These are phyloP conservation scores for Myiagra hebetior DNA, from an alignment of 2,113 vertebrate species.

Conservation along the genomic window DNA sequence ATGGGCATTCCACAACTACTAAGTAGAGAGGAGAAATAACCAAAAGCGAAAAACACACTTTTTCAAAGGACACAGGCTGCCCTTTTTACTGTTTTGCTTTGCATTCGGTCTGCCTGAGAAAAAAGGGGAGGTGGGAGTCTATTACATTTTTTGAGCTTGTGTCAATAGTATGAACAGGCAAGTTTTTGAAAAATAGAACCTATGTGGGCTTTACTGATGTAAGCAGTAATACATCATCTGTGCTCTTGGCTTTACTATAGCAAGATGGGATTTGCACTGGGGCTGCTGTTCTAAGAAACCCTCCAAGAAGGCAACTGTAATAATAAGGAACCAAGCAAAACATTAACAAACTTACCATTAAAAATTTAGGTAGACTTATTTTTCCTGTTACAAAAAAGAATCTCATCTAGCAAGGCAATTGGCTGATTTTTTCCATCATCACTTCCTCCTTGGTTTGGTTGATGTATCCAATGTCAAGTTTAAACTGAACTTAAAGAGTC, in stretches of 20 bases:
- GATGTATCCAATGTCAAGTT: not conserved
- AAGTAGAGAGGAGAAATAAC: not conserved
- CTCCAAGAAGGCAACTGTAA: not conserved
- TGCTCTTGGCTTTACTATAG: constrained; percentile 14
- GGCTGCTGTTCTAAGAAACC: not conserved
- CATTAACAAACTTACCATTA: not conserved
- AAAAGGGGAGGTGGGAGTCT: not conserved
- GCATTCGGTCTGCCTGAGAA: not conserved
- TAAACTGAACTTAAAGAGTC: not conserved
- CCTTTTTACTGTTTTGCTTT: not conserved
- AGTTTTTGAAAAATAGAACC: not conserved
- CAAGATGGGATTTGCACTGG: not conserved
- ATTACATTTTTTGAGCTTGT: not conserved
- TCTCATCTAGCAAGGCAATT: not conserved
- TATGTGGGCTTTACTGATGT: not conserved
- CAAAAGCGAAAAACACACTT: not conserved
- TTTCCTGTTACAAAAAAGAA: not conserved
- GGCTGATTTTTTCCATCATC: not conserved
- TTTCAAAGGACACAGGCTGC: not conserved
- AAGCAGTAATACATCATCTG: not conserved
- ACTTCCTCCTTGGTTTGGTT: not conserved
- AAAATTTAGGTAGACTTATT: not conserved
- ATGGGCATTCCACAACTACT: not conserved
- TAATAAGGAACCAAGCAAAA: not conserved
- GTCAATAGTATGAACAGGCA: not conserved